phyloP scores from a whole-genome alignment of 2,113 vertebrate species.

The Dasyprocta punctata region DNA sequence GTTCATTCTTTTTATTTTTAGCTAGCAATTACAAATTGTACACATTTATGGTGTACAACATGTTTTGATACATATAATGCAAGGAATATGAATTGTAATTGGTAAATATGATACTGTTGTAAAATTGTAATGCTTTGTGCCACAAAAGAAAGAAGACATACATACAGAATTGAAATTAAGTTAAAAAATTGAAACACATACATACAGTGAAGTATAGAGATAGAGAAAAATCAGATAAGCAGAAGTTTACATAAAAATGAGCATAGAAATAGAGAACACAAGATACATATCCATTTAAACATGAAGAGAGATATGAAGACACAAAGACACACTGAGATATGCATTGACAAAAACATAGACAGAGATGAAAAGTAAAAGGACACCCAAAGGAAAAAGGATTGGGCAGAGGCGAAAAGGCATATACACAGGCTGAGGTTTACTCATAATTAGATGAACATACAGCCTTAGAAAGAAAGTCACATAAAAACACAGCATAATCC shows the following conservation, averaged over 20 bases:
- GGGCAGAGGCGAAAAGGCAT: neutral
- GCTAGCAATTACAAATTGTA: neutral
- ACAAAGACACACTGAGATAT: neutral
- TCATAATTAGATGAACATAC: neutral
- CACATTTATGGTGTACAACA: neutral
- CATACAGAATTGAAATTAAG: slow-evolving; percentile 14
- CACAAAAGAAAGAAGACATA: neutral
- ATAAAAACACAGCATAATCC: neutral
- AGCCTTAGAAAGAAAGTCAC: neutral
- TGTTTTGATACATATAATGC: neutral
- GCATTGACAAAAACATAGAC: neutral
- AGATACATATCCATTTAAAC: neutral
- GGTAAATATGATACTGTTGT: slow-evolving; percentile 13
- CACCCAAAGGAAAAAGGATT: neutral
- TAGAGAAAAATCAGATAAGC: slow-evolving; percentile 14
- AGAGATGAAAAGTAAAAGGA: neutral
- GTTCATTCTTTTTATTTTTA: neutral
- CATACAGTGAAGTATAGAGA: neutral
- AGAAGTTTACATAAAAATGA: neutral
- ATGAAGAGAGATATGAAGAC: neutral
- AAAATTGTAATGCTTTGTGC: slow-evolving; percentile 19
- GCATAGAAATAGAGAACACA: neutral
- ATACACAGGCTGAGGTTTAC: neutral
- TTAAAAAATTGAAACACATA: slow-evolving; percentile 33
- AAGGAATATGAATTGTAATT: slow-evolving; percentile 40